Evolutionary conservation across 1,140 invertebrate genomes (phyloP), one percentile per base, ranked within the genome.

Genomic region (Oncopodura yosiiana): DNA sequence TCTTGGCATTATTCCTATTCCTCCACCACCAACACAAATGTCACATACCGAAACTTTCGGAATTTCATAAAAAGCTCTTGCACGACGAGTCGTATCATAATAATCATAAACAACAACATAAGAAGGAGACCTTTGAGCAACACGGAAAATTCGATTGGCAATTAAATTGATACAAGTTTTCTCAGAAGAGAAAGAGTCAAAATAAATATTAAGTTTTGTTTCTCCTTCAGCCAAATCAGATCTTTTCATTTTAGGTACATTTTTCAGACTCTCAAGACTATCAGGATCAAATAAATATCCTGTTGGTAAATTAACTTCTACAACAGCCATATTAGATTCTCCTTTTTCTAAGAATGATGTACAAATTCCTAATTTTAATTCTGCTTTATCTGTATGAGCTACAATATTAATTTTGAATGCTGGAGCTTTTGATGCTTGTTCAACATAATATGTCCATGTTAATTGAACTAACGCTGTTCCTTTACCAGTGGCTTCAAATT

Each of bases 381-480:
- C n/a, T n/a, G n/a, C n/a, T n/a, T n/a, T n/a, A n/a, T n/a, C n/a
- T n/a, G n/a, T n/a, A n/a, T n/a, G n/a, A n/a, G n/a, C n/a, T n/a
- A n/a, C n/a, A n/a, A n/a, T n/a, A n/a, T 21, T 19, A 43, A 56
- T 3, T 19, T 11, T 14, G 12, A 56, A 56, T 2, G 23, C 27
- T 1, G 91, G 89, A 78, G 83, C 87, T 18, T 87, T 81, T 8
- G 83, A 86, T 18, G 88, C 90, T 6, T 91, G 85, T 68, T 90
- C 89, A 27, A 88, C 78, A 69, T 88, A 86, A 65, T 90, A 92
- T 38, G 75, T 76, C 62, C 85, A 88, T 3, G 80, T 81, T 0
- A 94, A 78, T 69, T 91, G 87, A 32, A 90, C 75, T 39, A 94
- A 68, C 0, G 81, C 87, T 66, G 92, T 79, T 39, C 92, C 93